Base-by-base conservation (phyloP, 1,140 invertebrate genomes). In the Leptopilina boulardi region DNA sequence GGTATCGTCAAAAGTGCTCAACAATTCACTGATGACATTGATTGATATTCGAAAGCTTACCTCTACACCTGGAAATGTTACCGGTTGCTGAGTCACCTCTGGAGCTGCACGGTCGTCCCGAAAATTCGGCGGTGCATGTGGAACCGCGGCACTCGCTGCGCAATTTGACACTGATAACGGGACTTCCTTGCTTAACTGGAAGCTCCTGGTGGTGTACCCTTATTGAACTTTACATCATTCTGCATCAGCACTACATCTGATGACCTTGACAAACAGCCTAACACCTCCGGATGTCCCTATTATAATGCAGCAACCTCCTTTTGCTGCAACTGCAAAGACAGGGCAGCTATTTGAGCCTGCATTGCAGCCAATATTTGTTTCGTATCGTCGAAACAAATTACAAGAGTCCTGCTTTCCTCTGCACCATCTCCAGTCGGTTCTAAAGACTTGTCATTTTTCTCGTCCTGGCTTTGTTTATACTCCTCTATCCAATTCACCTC, bases 1-100 rank as follows among this genome's bases (percentile, higher is more conserved):
- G 44, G 21, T 21, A 44, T 38, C 71, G 41, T 72, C 38, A 18
- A 72, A 72, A 21, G n/a, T 72, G 30, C 38, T 18, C 21, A 72
- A 41, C 5, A 72, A 21, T 47, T 72, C 71, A 41, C 71, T 23
- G 15, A 72, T 44, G 4, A 30, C 38, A 47, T 72, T 72, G 19
- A 72, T 44, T 19, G 66, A 34, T 18, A 70, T n/a, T 70, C 66
- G 23, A 2, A 26, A 13, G n/a, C 15, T 70, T n/a, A 70, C 66
- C 38, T 70, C 66, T 23, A 56, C 44, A 1, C 11, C 44, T 47
- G 44, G 44, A n/a, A 47, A 15, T n/a, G 11, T n/a, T n/a, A 15
- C 44, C 44, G 13, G 44, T n/a, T 47, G 44, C 4, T 47, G 44
- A 47, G 1, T 47, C 44, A 47, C 13, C 3, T n/a, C 15, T 47